Percentiles rank a stretch among this genome's conserved stretches.
Conservation (phyloP, 1,140 invertebrate species). For the Aphelinus certus region DNA sequence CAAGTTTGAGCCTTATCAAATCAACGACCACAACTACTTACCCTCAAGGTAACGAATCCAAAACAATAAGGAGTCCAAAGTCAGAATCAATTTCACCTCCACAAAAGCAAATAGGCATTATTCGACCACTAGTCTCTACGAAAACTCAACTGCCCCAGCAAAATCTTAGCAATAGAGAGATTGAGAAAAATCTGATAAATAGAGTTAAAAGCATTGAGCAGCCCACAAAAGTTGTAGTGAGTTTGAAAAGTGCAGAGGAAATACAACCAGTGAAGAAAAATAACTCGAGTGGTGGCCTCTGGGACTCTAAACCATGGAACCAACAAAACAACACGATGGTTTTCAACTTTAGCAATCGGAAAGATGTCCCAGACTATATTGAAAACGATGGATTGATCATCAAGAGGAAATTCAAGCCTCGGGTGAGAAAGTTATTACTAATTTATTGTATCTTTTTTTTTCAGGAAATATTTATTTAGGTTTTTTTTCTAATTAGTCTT, state of each 20-base stretch:
- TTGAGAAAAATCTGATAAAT: conserved; percentile 79
- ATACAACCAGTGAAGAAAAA: conserved; percentile 60
- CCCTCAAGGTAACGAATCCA: conserved; percentile 54
- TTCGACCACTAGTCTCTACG: conserved; percentile 69
- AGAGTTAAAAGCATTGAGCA: conserved; percentile 72
- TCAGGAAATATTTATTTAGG: too few relatives aligned
- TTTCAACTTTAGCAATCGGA: conserved; percentile 86
- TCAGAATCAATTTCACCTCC: conserved; percentile 54
- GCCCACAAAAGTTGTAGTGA: conserved; percentile 66
- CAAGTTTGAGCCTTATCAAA: conserved; percentile 53
- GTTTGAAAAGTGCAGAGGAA: conserved; percentile 62
- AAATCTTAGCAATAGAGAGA: conserved; percentile 70
- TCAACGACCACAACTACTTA: conserved; percentile 47
- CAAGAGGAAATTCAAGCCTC: conserved; percentile 73
- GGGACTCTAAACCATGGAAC: conserved; percentile 68
- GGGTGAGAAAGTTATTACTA: conserved; percentile 63
- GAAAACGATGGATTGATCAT: conserved; percentile 85
- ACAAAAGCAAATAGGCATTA: conserved; percentile 70
- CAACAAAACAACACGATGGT: conserved; percentile 78
- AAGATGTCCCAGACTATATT: conserved; percentile 89
- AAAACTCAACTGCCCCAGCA: conserved; percentile 60
- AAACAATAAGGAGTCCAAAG: conserved; percentile 56
- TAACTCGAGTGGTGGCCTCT: conserved; percentile 58
- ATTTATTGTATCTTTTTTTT: too few relatives aligned
- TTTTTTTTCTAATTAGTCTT: too few relatives aligned